Conservation (phyloP, 1,140 invertebrate genomes). For the Ceratosolen solmsi region DNA sequence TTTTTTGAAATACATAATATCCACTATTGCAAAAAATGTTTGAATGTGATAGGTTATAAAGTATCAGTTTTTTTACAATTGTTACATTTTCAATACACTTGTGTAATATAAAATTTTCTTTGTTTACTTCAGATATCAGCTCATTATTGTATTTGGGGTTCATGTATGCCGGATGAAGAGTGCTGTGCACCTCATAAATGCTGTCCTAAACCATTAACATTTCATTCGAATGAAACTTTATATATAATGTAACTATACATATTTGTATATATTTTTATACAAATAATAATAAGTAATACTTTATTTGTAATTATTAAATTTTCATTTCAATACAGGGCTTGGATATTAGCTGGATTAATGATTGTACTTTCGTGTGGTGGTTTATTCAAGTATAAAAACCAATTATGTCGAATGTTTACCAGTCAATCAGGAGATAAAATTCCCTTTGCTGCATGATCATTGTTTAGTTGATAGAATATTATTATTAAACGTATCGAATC, state of each 20-base stretch:
- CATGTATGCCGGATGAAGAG: constrained; percentile 41
- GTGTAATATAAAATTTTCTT: neutral
- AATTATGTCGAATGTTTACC: neutral
- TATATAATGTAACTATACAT: constrained; percentile 23
- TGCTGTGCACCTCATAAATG: constrained; percentile 47
- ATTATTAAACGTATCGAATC: too few species aligned
- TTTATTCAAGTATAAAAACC: constrained; percentile 15
- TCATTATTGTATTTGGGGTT: constrained; percentile 41
- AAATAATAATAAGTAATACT: constrained; percentile 3
- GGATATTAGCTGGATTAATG: constrained; percentile 20
- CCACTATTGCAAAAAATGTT: neutral
- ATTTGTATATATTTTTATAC: neutral
- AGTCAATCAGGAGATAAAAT: constrained; percentile 26
- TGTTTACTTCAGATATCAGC: constrained; percentile 40
- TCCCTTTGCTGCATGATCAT: constrained; percentile 19
- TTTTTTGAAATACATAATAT: neutral
- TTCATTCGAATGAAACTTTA: neutral
- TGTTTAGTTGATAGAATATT: too few species aligned
- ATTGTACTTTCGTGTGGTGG: constrained; percentile 15
- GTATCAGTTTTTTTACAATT: neutral
- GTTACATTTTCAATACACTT: neutral
- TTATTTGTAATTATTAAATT: constrained; percentile 25
- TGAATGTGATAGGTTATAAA: neutral
- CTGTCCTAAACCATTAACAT: constrained; percentile 26
- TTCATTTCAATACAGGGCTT: constrained; percentile 29